A percentile compares a stretch with the other conserved stretches of the same genome.
Evolutionary conservation across 2,797 vertebrate genomes (phyloP).

Genomic region (Sebastes umbrosus): DNA sequence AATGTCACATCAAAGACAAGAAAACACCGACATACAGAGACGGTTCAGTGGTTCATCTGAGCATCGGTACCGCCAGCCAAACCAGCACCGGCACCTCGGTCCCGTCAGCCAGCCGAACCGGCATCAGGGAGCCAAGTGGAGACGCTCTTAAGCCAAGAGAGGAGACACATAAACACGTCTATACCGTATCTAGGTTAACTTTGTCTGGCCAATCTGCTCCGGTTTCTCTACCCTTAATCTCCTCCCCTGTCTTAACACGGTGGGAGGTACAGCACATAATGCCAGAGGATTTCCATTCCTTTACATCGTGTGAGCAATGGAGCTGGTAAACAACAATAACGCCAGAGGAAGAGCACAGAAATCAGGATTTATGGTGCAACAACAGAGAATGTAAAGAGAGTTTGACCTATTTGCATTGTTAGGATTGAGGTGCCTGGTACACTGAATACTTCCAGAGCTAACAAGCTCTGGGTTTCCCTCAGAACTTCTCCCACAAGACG

Average conservation of each 20-base stretch:
- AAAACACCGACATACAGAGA: not conserved
- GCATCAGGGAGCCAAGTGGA: conserved; percentile 17
- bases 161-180: conserved; percentile 48
- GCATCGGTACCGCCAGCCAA: not conserved
- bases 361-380: not conserved
- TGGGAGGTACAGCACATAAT: conserved; percentile 54
- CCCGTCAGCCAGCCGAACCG: conserved; percentile 11
- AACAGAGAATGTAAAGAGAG: not conserved
- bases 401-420: not conserved
- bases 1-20: not conserved
- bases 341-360: not conserved
- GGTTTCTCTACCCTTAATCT: conserved; percentile 76
- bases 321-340: conserved; percentile 21
- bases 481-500: not conserved
- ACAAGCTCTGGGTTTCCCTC: not conserved
- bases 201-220: conserved; percentile 77
- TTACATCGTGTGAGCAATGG: conserved; percentile 34
- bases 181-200: conserved; percentile 77
- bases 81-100: not conserved
- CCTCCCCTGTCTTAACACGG: conserved; percentile 54
- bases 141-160: conserved; percentile 30
- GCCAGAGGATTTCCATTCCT: conserved; percentile 55
- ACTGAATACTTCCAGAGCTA: not conserved
- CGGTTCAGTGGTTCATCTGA: not conserved
- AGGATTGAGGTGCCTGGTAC: not conserved